Evolutionary conservation across 2,797 vertebrate genomes (phyloP), one percentile per base, ranked within the genome.

Genomic region (Sebastes miniatus): DNA sequence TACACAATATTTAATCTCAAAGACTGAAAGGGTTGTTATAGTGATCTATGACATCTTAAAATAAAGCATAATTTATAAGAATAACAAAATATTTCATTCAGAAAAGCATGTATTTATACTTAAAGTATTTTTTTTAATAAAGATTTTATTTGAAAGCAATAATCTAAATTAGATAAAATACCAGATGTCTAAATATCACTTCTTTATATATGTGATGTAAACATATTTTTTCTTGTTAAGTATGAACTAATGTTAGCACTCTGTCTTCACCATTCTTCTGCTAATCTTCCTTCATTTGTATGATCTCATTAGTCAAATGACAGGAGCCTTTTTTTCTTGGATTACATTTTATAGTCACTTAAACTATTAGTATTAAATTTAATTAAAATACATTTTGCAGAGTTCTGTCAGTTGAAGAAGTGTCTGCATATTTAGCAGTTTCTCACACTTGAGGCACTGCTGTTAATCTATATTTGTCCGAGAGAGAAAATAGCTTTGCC

Each of bases 401-500:
- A 59, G 5, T 54, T 69, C 56, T 70, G 43, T 79, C 25, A 68
- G 29, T 67, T 78, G 70, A 80, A 64, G 50, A 69, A 70, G 31
- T 58, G 36, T 24, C 31, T 69, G 27, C 73, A 80, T 81, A 80
- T 87, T 85, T 77, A 73, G 66, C 29, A 71, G 75, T 65, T 87
- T 72, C 68, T 7, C 13, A 11, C 58, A 58, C 47, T 66, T 36
- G 63, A 50, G 81, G 77, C 57, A 32, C 56, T 67, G 54, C 76
- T 77, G 56, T 31, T 47, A 77, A 74, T 79, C 85, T 91, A 89
- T 90, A 91, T 91, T 87, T 93, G 80, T 86, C 72, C 39, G 25
- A 69, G 83, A 76, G 81, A 83, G 81, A 93, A 94, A 92, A 93
- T 80, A 88, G 83, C 83, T 83, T 66, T 84, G 80, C 77, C 69